phyloP scores from a whole-genome alignment of 1,140 invertebrate species.

The Araneus ventricosus region DNA sequence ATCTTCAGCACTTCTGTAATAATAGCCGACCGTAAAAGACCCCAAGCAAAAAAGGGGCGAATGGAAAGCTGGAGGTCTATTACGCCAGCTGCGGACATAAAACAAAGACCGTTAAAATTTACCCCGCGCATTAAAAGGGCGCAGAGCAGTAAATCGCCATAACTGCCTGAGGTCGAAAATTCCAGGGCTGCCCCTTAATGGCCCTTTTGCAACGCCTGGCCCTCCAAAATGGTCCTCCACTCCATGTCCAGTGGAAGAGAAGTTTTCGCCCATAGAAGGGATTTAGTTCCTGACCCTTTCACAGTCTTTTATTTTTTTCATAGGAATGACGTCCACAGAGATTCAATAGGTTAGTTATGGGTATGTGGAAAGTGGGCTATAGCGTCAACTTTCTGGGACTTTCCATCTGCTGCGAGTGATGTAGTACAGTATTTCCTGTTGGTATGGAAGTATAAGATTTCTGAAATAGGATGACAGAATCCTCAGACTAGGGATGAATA shows the following conservation, averaged over 20 bases:
- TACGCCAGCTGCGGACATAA: constrained; percentile 66
- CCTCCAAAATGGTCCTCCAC: background rate
- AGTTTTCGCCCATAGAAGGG: background rate
- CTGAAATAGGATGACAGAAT: too few relatives aligned
- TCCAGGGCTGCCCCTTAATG: constrained; percentile 49
- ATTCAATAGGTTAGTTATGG: constrained; percentile 4
- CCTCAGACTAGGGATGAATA: too few relatives aligned
- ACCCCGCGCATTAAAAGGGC: constrained; percentile 72
- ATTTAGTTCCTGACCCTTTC: constrained; percentile 3
- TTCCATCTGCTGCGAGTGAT: too few relatives aligned
- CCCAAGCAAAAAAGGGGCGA: background rate
- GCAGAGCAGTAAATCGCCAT: constrained; percentile 68
- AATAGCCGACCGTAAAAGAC: constrained; percentile 61
- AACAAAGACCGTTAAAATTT: constrained; percentile 75
- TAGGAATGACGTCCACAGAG: background rate
- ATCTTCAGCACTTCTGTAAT: constrained; percentile 71
- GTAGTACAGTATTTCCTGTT: too few relatives aligned
- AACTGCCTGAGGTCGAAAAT: constrained; percentile 65
- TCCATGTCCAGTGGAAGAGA: background rate
- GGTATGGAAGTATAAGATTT: too few relatives aligned
- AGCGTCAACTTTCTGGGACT: background rate
- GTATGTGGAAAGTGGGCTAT: background rate
- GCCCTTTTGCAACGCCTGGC: constrained; percentile 41
- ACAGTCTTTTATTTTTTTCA: background rate
- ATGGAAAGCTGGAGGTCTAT: background rate